Evolutionary conservation across 1,140 invertebrate species (phyloP), one percentile per base, ranked within the genome.

Genomic region (Lepidurus apus): DNA sequence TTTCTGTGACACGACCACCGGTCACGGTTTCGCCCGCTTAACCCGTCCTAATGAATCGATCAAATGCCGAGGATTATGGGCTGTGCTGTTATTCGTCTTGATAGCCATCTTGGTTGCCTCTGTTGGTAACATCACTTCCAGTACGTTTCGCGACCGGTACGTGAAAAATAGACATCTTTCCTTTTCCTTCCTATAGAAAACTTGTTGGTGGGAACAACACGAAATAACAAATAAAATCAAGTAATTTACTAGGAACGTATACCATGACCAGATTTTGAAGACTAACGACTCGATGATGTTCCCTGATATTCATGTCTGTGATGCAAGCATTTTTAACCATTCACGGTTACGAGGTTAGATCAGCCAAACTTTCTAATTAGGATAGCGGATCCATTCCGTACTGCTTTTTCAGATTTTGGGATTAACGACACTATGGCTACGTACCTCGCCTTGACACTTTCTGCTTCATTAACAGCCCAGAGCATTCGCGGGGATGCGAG

Each of bases 371-470:
- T 7, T 65, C 21, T 13, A 9, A 21, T 21, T 13, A 65, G 17
- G n/a, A 7, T 65, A n/a, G 9, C 13, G 17, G 17, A 65, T 17
- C 6, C 13, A 7, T 17, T 65, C 0, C 17, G 5, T 47, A 9
- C 17, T 11, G 21, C 1, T 65, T 65, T n/a, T 65, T 65, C 53
- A 79, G 78, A 17, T 4, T 43, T 79, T 17, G 78, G 78, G 0
- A 75, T 79, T 10, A 79, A 79, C 42, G 47, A 79, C 10, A 79
- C 78, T 5, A 79, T 79, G 78, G 78, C 42, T 44, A 74, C 65
- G n/a, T 79, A 79, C 73, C 43, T 79, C n/a, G 74, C 74, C 4
- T 26, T 79, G n/a, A 43, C 78, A n/a, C 74, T 79, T 5, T 79
- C 78, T 7, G 53, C 53, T 65, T n/a, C 53, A 7, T 17, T 65